A percentile compares a stretch with the other conserved stretches of the same genome.
These are phyloP conservation scores for Beaufortia kweichowensis DNA, from an alignment of 2,113 vertebrate genomes.

Conservation along the genomic window DNA sequence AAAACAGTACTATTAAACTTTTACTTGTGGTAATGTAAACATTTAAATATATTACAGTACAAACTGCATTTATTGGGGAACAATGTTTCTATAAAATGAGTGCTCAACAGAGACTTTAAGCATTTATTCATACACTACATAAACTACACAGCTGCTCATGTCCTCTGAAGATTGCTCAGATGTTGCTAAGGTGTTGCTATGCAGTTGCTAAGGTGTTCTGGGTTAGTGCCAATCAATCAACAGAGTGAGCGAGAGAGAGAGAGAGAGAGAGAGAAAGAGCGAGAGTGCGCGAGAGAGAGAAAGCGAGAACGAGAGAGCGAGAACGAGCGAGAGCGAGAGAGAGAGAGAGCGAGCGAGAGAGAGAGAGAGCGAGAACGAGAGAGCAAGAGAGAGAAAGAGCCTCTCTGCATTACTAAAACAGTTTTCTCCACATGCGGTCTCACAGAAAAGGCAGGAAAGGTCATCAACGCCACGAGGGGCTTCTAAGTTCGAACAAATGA, in stretches of 20 bases:
- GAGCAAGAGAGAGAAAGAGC: slow-evolving; percentile 26
- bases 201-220: background rate
- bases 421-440: slow-evolving; percentile 42
- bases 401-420: slow-evolving; percentile 32
- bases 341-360: slow-evolving; percentile 30
- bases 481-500: slow-evolving; percentile 71
- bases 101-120: too few species aligned
- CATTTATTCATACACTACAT: too few species aligned
- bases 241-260: background rate
- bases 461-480: slow-evolving; percentile 67
- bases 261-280: slow-evolving; percentile 20
- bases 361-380: slow-evolving; percentile 19
- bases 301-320: background rate
- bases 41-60: too few species aligned
- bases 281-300: background rate
- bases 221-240: slow-evolving; percentile 22
- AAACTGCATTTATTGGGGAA: too few species aligned
- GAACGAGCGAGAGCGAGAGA: slow-evolving; percentile 16
- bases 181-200: background rate
- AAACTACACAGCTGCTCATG: too few species aligned
- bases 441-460: slow-evolving; percentile 68
- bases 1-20: too few species aligned
- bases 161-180: background rate
- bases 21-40: too few species aligned
- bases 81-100: too few species aligned